Conservation (phyloP, 2,797 vertebrate species). For the Chelon labrosus region DNA sequence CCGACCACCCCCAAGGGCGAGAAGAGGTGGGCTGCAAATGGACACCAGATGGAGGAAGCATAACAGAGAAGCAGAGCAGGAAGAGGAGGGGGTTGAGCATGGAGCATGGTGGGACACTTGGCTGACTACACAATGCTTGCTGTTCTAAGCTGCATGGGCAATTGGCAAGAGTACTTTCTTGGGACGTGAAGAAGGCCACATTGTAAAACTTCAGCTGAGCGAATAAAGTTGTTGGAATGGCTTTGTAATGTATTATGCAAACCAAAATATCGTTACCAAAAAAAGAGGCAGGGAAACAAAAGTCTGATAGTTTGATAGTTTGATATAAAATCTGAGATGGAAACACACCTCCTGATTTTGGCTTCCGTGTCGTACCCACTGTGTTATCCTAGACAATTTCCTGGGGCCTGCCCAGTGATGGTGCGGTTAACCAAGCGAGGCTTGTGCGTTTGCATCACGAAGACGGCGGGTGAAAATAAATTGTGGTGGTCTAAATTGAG, state of each 20-base stretch:
- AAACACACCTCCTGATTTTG: constrained; percentile 13
- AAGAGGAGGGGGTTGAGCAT: constrained; percentile 9
- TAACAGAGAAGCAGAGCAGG: constrained; percentile 43
- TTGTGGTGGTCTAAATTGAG: constrained; percentile 81
- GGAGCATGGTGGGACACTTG: constrained; percentile 16
- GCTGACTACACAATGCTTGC: constrained; percentile 13
- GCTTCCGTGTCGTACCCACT: constrained; percentile 45
- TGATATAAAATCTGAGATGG: neutral
- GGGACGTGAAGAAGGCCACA: neutral
- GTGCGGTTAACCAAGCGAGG: constrained; percentile 79
- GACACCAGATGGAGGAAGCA: constrained; percentile 74
- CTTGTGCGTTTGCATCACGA: constrained; percentile 67
- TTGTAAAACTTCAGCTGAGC: neutral
- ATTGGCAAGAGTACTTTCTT: constrained; percentile 7
- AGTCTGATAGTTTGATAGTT: neutral
- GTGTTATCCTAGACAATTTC: constrained; percentile 76
- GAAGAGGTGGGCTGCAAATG: constrained; percentile 69
- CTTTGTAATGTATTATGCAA: neutral
- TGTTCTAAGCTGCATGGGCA: constrained; percentile 29
- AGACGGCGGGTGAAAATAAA: constrained; percentile 70
- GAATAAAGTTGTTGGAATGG: neutral
- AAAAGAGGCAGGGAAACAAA: too few species aligned
- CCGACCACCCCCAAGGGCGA: constrained; percentile 53
- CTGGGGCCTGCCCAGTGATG: constrained; percentile 52
- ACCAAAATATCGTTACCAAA: neutral